phyloP scores from a whole-genome alignment of 2,113 vertebrate species.

The Todiramphus saurophagus region DNA sequence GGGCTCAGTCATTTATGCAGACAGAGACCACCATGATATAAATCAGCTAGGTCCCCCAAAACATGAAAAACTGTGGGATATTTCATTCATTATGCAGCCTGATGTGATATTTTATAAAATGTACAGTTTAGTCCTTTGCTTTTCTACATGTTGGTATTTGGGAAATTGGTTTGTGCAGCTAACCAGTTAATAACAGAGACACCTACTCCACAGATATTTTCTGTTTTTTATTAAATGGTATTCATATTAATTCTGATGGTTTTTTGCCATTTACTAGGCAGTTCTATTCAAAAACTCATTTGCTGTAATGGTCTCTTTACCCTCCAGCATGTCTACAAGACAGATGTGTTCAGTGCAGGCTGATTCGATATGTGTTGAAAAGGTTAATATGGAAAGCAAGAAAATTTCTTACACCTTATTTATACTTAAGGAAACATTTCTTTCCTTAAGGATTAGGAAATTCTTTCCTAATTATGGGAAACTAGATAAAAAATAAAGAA shows the following conservation, averaged over 20 bases:
- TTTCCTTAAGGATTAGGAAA: background rate
- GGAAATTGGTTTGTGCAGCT: background rate
- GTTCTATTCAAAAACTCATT: slow-evolving; percentile 9
- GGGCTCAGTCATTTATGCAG: slow-evolving; percentile 88
- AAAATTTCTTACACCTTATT: background rate
- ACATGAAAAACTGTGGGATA: background rate
- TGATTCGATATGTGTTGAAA: background rate
- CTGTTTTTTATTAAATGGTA: background rate
- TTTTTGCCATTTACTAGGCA: background rate
- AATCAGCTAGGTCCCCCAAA: background rate
- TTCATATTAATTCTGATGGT: slow-evolving; percentile 6
- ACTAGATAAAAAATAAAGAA: background rate
- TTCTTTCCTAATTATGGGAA: background rate
- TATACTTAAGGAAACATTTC: background rate
- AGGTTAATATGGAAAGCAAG: background rate
- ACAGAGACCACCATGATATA: slow-evolving; percentile 88
- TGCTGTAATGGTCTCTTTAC: background rate
- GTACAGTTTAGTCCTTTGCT: slow-evolving; percentile 42
- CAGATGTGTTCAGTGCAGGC: background rate
- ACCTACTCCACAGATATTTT: background rate
- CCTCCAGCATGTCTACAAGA: background rate
- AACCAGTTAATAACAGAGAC: background rate
- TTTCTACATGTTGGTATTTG: slow-evolving; percentile 2
- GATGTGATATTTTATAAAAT: slow-evolving; percentile 44
- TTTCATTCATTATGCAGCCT: slow-evolving; percentile 1